Base-by-base conservation (phyloP, 2,797 vertebrate genomes). In the Pterois miles region DNA sequence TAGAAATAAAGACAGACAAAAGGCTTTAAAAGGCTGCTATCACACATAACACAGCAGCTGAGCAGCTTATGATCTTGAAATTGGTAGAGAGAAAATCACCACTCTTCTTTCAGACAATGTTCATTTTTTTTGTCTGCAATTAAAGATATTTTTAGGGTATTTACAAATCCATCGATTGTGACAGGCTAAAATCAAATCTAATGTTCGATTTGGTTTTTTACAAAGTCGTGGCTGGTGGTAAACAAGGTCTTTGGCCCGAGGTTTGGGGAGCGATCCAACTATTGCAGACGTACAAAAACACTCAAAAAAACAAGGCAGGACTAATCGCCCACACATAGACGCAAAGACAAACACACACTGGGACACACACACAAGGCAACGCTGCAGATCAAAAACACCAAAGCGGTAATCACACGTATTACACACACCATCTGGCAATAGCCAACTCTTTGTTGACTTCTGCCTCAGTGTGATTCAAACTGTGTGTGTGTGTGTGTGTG, bases 341-440 rank as follows among this genome's bases (percentile, higher is more conserved):
- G 13, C 82, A 82, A 57, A 82, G 38, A 71, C 65, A 74, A 77
- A 86, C 69, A 88, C 69, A 73, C 78, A 78, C 13, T 34, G 65
- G 62, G 29, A 76, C 31, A 1, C 60, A 70, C 74, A 83, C 25
- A 46, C 57, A 40, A 81, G 46, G 76, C 74, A 76, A 52, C 80
- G 73, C 71, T 48, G n/a, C 63, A 78, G 68, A 86, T 80, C 79
- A 81, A 74, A 88, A 84, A 69, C 84, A 87, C 79, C 77, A 82
- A 81, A 87, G 77, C 59, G 3, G 81, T 81, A 85, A 90, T 88
- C 82, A 80, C 81, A 83, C 87, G 77, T 71, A 78, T 83, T 82
- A 86, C 75, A 86, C 86, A 83, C 80, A 81, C 86, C 88, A 91
- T 88, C 87, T 92, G 90, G 87, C 78, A 81, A 71, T 60, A 71